Percentiles rank a stretch among this genome's conserved stretches.
phyloP scores from a whole-genome alignment of 2,797 vertebrate genomes.

The Telmatherina bonti region DNA sequence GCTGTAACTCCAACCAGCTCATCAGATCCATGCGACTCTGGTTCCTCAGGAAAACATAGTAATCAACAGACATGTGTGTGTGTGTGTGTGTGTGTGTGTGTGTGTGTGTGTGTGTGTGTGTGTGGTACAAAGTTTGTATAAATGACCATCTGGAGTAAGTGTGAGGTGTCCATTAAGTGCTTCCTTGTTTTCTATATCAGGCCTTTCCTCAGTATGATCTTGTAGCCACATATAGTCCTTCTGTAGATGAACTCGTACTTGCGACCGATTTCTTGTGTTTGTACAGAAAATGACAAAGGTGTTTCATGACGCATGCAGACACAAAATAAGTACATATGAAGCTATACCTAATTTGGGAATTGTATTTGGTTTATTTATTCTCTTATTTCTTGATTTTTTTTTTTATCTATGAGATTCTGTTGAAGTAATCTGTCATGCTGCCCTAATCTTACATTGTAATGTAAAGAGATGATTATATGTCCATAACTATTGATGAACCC shows the following conservation, averaged over 20 bases:
- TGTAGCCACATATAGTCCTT: slow-evolving; percentile 78
- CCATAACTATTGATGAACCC: slow-evolving; percentile 76
- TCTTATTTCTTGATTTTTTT: slow-evolving; percentile 74
- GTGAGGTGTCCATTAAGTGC: slow-evolving; percentile 80
- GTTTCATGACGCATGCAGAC: slow-evolving; percentile 81
- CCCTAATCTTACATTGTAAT: slow-evolving; percentile 80
- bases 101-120: no score
- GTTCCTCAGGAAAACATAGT: slow-evolving; percentile 79
- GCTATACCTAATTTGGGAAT: slow-evolving; percentile 80
- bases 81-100: slow-evolving; percentile 22
- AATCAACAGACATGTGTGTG: slow-evolving; percentile 66
- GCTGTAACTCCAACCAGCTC: slow-evolving; percentile 44
- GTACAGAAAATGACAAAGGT: slow-evolving; percentile 75
- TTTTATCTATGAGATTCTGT: slow-evolving; percentile 78
- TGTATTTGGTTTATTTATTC: slow-evolving; percentile 77
- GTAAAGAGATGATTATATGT: slow-evolving; percentile 80
- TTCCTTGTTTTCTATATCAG: slow-evolving; percentile 82
- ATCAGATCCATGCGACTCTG: slow-evolving; percentile 54
- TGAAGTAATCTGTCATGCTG: slow-evolving; percentile 79
- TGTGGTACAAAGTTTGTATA: slow-evolving; percentile 39
- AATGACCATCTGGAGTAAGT: slow-evolving; percentile 40
- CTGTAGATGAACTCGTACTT: slow-evolving; percentile 72
- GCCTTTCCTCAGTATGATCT: slow-evolving; percentile 75
- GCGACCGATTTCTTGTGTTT: slow-evolving; percentile 73
- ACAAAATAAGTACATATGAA: slow-evolving; percentile 75